Evolutionary conservation across 2,888 invertebrate species (phyloP).

Genomic region (Pterobdella sp.): DNA sequence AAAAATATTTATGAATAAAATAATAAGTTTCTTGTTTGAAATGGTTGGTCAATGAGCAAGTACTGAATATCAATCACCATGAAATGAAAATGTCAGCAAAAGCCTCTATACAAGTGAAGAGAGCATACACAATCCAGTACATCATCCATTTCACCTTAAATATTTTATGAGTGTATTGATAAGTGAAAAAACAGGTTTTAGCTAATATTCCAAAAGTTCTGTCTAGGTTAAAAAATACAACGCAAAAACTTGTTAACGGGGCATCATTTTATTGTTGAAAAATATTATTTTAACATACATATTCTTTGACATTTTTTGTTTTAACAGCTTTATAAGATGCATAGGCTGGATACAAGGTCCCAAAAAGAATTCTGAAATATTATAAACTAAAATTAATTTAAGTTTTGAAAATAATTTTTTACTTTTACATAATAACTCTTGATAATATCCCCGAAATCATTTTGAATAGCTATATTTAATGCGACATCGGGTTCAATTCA

Average conservation of each 20-base stretch:
- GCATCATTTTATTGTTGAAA: too few relatives aligned
- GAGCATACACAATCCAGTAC: slow-evolving; percentile 98
- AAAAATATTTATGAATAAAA: not conserved
- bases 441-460: slow-evolving; percentile 31
- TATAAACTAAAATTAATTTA: not conserved
- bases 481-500: not conserved
- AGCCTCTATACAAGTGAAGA: slow-evolving; percentile 87
- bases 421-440: slow-evolving; percentile 27
- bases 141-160: slow-evolving; percentile 98
- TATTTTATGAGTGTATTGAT: not conserved
- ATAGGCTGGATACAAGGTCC: slow-evolving; percentile 96
- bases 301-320: slow-evolving; percentile 97
- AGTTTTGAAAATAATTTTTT: not conserved
- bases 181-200: too few relatives aligned
- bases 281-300: slow-evolving; percentile 63
- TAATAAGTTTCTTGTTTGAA: not conserved
- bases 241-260: too few relatives aligned
- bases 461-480: not conserved
- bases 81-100: slow-evolving; percentile 90
- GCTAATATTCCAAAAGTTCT: too few relatives aligned
- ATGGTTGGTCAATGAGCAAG: not conserved
- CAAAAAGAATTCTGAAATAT: slow-evolving; percentile 85
- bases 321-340: slow-evolving; percentile 96
- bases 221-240: too few relatives aligned
- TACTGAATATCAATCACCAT: slow-evolving; percentile 53